A percentile compares a stretch with the other conserved stretches of the same genome.
These are phyloP conservation scores for Epiperipatus broadwayi DNA, from an alignment of 2,888 invertebrate species.

Conservation along the genomic window DNA sequence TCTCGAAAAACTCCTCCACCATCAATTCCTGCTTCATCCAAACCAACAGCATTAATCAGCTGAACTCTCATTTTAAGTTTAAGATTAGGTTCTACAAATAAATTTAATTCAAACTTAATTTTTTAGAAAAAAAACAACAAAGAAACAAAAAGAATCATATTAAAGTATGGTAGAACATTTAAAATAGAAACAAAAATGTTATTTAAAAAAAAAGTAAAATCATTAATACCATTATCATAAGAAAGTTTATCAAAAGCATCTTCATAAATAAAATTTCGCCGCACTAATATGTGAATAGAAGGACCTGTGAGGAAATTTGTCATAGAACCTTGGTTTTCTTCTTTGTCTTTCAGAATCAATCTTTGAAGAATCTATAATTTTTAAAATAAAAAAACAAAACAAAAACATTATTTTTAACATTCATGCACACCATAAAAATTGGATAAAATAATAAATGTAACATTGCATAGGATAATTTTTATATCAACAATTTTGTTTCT, in stretches of 20 bases:
- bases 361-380: slow-evolving; percentile 28
- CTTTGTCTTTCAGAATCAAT: slow-evolving; percentile 38
- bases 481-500: too few relatives aligned
- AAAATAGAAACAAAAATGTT: too few relatives aligned
- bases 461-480: too few relatives aligned
- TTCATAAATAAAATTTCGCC: slow-evolving; percentile 86
- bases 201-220: slow-evolving; percentile 7
- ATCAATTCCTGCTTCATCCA: slow-evolving; percentile 89
- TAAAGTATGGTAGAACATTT: neutral
- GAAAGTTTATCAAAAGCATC: slow-evolving; percentile 89
- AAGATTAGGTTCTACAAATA: slow-evolving; percentile 72
- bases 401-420: neutral
- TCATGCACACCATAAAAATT: too few relatives aligned
- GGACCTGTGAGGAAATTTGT: slow-evolving; percentile 50
- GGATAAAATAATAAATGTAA: too few relatives aligned
- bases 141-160: neutral
- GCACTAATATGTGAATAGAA: slow-evolving; percentile 50
- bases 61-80: slow-evolving; percentile 68
- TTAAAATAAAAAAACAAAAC: slow-evolving; percentile 9
- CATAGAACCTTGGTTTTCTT: slow-evolving; percentile 51
- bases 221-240: slow-evolving; percentile 53
- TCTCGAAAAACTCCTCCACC: slow-evolving; percentile 93
- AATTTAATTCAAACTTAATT: neutral
- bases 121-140: slow-evolving; percentile 10
- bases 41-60: slow-evolving; percentile 67